Base-by-base conservation (phyloP, 2,113 vertebrate species). In the Austrofundulus limnaeus region DNA sequence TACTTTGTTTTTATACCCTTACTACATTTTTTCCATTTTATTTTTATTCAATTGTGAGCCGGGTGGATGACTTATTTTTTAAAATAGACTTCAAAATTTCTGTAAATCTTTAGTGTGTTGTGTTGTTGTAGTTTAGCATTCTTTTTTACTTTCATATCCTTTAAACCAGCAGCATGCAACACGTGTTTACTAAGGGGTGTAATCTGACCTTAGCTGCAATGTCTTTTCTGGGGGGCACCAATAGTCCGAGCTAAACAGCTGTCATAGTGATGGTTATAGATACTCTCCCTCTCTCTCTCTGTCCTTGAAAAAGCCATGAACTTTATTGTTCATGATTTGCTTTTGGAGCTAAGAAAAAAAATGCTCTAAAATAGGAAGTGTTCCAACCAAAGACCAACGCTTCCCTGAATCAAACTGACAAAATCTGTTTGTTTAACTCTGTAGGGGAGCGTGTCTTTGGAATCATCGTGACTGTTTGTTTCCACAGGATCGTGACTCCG, bases 401-500 rank as follows among this genome's bases (percentile, higher is more conserved):
- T 34, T 34, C 10, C 31, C 31, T 34, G 31, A 41, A 15, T 14
- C 12, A 41, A 15, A 41, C 13, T 41, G 12, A 13, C 39, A 41
- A 41, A 41, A 41, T 12, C 39, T 41, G 2, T 2, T 59, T 14
- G 19, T n/a, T 6, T 55, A 23, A 24, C 42, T 24, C 1, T 54
- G 24, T n/a, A 28, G 15, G 17, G 10, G 13, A 52, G n/a, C 5
- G 8, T 14, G 13, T 2, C 14, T 25, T 16, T 43, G 10, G 12
- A 58, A 50, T 62, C 20, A 43, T 39, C 5, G 11, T 51, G 23
- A 24, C 37, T 15, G 10, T 61, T 68, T 66, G 31, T 62, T 23
- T 65, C 49, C 19, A 70, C 92, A 99, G 97, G 87, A 98, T 98
- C 9, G 96, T 98, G 71, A 97, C 95, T 47, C 96, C 96, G 20